These are phyloP conservation scores for Euborellia annulipes DNA, from an alignment of 1,140 invertebrate genomes.

Conservation along the genomic window DNA sequence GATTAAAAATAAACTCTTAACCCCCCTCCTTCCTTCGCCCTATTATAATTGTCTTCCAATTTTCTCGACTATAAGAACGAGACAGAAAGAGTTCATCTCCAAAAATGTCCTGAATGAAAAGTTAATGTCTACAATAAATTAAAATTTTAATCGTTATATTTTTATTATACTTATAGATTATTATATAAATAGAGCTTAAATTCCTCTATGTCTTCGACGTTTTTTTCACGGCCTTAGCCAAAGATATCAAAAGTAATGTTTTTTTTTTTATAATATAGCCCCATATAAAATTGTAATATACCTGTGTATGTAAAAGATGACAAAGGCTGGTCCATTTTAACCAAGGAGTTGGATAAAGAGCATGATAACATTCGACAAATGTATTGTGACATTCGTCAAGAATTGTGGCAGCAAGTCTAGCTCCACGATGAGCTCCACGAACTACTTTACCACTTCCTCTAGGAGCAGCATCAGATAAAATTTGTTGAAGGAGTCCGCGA, in stretches of 20 bases:
- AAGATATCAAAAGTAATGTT: too few species aligned
- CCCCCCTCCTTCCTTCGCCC: too few species aligned
- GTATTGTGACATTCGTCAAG: conserved; percentile 81
- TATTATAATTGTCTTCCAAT: conserved; percentile 17
- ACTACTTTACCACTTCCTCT: conserved; percentile 23
- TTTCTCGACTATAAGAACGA: conserved; percentile 14
- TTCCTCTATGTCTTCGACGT: too few species aligned
- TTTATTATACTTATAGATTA: too few species aligned
- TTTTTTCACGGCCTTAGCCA: too few species aligned
- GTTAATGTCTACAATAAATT: too few species aligned
- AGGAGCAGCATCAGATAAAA: conserved; percentile 60
- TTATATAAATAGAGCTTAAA: too few species aligned
- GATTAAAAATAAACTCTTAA: too few species aligned
- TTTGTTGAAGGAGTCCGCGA: conserved; percentile 60
- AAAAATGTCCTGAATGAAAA: too few species aligned
- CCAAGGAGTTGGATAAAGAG: conserved; percentile 85
- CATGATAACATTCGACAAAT: conserved; percentile 84
- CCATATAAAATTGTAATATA: conserved; percentile 28
- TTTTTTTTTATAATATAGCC: neutral
- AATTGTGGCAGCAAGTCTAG: conserved; percentile 36
- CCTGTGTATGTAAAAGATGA: conserved; percentile 51
- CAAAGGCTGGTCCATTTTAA: conserved; percentile 87
- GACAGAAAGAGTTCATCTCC: too few species aligned
- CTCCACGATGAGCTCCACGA: too few species aligned
- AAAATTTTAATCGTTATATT: too few species aligned